Evolutionary conservation across 2,888 invertebrate genomes (phyloP).

Genomic region (Pseudococcus jackbeardsleyi): DNA sequence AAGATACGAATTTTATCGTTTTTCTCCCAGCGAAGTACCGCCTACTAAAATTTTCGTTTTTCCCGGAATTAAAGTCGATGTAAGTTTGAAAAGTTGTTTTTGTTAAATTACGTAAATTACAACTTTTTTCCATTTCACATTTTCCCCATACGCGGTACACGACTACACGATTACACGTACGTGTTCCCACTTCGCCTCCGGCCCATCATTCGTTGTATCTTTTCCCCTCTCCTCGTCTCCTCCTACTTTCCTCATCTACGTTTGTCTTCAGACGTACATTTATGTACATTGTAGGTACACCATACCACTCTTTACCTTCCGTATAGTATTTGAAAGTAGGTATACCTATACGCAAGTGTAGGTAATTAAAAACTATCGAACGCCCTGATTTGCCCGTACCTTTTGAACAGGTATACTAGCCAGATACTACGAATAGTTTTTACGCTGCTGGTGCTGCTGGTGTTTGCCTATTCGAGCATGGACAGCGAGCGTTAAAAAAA

Average conservation of each 20-base stretch:
- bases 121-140: conserved; percentile 47
- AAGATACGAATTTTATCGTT: conserved; percentile 86
- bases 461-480: neutral
- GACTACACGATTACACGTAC: too few species aligned
- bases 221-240: too few species aligned
- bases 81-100: conserved; percentile 73
- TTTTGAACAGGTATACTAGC: neutral
- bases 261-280: neutral
- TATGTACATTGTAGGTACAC: too few species aligned
- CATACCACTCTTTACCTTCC: too few species aligned
- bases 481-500: neutral
- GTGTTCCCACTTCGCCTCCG: neutral
- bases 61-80: conserved; percentile 84
- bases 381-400: neutral
- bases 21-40: conserved; percentile 82
- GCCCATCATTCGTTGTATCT: neutral
- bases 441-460: neutral
- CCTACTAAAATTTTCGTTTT: conserved; percentile 81
- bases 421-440: neutral
- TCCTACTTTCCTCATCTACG: neutral
- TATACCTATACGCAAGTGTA: too few species aligned
- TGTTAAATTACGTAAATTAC: conserved; percentile 40
- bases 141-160: neutral
- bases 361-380: conserved; percentile 43
- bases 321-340: too few species aligned